Base-by-base conservation (phyloP, 2,888 invertebrate species). In the Pharmacophagus antenor region DNA sequence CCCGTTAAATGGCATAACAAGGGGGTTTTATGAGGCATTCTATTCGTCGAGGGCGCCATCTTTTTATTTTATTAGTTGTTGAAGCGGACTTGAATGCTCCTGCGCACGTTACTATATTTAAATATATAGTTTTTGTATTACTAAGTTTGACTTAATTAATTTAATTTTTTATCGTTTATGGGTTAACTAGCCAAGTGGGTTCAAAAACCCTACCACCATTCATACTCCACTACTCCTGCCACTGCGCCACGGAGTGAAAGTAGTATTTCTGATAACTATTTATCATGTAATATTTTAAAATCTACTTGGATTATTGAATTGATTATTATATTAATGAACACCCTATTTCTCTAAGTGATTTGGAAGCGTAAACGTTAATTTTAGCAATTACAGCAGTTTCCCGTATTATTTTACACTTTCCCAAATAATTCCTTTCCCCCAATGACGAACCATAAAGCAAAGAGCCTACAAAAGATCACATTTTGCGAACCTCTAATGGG, bases 1-100 rank as follows among this genome's bases (percentile, higher is more conserved):
- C 84, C 83, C 84, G 81, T 85, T 80, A 84, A 81, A 85, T 77
- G 75, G 77, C 76, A 79, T 82, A 84, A 83, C 81, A 80, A 71
- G 67, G 65, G 69, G 66, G 66, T 79, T 88, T 84, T 82, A 83
- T 72, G 82, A 76, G 61, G 71, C 61, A 53, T 61, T 56, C 61
- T 49, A 47, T 52, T 53, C 61, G 18, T 67, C 66, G 68, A 69
- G 70, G 71, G 72, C 73, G 73, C 72, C 74, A 72, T 73, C 68
- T 79, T 76, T 72, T 68, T 70, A 71, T 71, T 68, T 77, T 74
- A 79, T 78, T 70, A 69, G 68, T 68, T 67, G 64, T 72, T 54
- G 58, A 62, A 61, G 65, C 60, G 56, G 53, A 41, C 50, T 68
- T 70, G 69, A 70, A 69, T 76, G 70, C 76, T 63, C 59, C 71